Conservation (phyloP, 1,140 invertebrate genomes). For the Centruroides sculpturatus region DNA sequence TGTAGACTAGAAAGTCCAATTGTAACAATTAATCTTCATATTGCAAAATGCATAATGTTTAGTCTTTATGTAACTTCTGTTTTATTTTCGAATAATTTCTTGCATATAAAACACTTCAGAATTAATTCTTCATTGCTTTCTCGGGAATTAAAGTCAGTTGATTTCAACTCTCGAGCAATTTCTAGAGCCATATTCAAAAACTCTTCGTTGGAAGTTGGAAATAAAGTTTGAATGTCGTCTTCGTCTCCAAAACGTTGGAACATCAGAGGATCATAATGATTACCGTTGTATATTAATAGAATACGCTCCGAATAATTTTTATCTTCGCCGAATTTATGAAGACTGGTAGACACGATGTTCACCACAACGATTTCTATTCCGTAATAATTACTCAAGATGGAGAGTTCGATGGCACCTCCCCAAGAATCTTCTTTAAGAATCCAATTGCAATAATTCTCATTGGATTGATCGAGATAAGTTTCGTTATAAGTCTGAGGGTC, state of each 20-base stretch:
- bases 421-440: constrained; percentile 54
- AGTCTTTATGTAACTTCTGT: constrained; percentile 61
- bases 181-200: constrained; percentile 61
- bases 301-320: constrained; percentile 66
- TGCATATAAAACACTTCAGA: constrained; percentile 64
- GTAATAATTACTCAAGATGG: constrained; percentile 76
- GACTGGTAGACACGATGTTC: constrained; percentile 72
- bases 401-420: constrained; percentile 89
- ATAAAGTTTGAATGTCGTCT: constrained; percentile 51
- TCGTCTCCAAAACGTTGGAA: constrained; percentile 43
- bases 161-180: constrained; percentile 70
- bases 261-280: constrained; percentile 88
- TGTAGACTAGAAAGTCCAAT: no score
- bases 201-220: constrained; percentile 52
- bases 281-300: constrained; percentile 86
- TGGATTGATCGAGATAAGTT: constrained; percentile 71
- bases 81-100: constrained; percentile 55
- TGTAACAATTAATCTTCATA: background rate
- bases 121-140: constrained; percentile 67
- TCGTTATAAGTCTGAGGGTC: constrained; percentile 65
- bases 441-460: constrained; percentile 74
- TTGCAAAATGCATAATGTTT: constrained; percentile 74
- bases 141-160: constrained; percentile 15
- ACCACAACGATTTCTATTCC: constrained; percentile 86
- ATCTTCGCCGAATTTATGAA: constrained; percentile 89